Base-by-base conservation (phyloP, 1,140 invertebrate species). In the Melipona quadrifasciata region DNA sequence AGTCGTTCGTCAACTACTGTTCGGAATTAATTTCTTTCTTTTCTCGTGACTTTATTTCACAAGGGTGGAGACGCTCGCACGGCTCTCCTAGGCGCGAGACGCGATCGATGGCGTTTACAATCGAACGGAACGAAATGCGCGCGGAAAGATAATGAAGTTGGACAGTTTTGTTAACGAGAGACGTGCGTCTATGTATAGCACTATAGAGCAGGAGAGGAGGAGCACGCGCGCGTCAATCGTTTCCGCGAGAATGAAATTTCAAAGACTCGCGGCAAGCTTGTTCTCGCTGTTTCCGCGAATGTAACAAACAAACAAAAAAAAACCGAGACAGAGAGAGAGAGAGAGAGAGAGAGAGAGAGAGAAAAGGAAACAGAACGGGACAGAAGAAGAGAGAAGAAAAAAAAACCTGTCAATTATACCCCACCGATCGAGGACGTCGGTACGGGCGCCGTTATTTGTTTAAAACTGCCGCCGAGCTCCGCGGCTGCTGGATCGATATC, bases 401-500 rank as follows among this genome's bases (percentile, higher is more conserved):
- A 71, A 81, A 24, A n/a, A 34, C n/a, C 17, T 76, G 80, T 77
- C 81, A 82, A 82, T 77, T 82, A 68, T 68, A 82, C 47, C 27
- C 53, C 21, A 31, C 16, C 55, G 74, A 71, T 78, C 75, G 75
- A 58, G 75, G 65, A 68, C 74, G 53, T 53, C 53, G 55, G 53
- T 21, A 77, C n/a, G 31, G 12, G 61, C 75, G 65, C 39, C 67
- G 71, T 83, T 83, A 79, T 83, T 83, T 83, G 75, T 83, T 83
- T 83, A 83, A 83, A 78, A 71, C 65, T 31, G 65, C 14, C 24
- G 39, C 58, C 19, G 19, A 27, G 27, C 14, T 10, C 39, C 39
- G 16, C 53, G 65, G 53, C 17, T 8, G 39, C 57, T 6, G 72
- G 75, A 71, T 78, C 72, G 78, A 82, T 80, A 82, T 51, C 53